These are phyloP conservation scores for Drosophila prosaltans DNA, from an alignment of 1,140 invertebrate genomes.

Conservation along the genomic window DNA sequence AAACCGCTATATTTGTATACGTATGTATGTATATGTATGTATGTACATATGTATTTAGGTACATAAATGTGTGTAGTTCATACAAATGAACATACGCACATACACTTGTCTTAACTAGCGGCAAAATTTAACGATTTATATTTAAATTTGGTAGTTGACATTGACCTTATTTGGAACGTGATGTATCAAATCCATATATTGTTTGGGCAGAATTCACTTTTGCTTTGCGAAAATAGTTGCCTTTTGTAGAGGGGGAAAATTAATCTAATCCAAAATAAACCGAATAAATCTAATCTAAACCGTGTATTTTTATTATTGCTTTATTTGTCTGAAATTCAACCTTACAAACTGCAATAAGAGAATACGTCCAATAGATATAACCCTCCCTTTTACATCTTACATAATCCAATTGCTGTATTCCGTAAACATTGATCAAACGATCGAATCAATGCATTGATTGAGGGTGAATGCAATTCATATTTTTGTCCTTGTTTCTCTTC, in stretches of 20 bases:
- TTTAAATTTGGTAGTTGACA: conserved; percentile 4
- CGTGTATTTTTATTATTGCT: conserved; percentile 34
- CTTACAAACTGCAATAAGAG: conserved; percentile 10
- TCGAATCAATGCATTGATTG: conserved; percentile 39
- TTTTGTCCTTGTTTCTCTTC: not conserved
- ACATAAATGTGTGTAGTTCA: no score
- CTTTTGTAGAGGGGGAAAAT: not conserved
- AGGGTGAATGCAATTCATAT: conserved; percentile 46
- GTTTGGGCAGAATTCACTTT: not conserved
- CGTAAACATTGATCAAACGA: conserved; percentile 62
- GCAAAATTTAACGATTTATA: not conserved
- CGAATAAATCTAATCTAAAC: conserved; percentile 61
- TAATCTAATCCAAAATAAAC: conserved; percentile 17
- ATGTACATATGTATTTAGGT: not conserved
- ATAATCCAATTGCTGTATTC: conserved; percentile 76
- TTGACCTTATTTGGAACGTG: conserved; percentile 5
- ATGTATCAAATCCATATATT: not conserved
- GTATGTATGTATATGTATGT: no score
- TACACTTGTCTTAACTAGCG: not conserved
- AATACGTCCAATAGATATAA: conserved; percentile 32
- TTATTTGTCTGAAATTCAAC: conserved; percentile 31
- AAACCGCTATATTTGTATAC: not conserved
- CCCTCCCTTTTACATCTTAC: conserved; percentile 41
- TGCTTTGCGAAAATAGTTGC: no score
- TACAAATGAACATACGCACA: not conserved